These are phyloP conservation scores for Tachycineta bicolor DNA, from an alignment of 2,113 vertebrate genomes.

Conservation along the genomic window DNA sequence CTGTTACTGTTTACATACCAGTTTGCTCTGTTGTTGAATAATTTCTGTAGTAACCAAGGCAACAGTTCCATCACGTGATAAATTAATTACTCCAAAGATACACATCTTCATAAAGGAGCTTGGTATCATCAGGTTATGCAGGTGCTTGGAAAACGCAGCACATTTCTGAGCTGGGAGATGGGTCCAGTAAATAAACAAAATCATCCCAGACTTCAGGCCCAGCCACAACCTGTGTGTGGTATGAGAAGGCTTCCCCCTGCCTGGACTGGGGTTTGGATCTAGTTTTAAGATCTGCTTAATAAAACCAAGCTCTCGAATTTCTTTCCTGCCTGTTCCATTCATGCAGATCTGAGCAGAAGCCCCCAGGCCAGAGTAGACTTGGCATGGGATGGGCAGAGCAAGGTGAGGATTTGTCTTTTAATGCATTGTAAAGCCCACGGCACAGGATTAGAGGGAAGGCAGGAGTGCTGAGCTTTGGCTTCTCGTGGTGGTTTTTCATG, in stretches of 20 bases:
- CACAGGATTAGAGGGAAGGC: neutral
- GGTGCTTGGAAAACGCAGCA: neutral
- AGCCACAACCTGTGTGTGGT: neutral
- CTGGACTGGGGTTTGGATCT: neutral
- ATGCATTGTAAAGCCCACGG: neutral
- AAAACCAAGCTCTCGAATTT: neutral
- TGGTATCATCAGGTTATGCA: neutral
- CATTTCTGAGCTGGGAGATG: neutral
- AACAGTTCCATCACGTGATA: constrained; percentile 23
- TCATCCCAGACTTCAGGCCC: neutral
- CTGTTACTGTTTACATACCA: constrained; percentile 70
- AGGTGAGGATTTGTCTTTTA: neutral
- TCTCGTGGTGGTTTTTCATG: neutral
- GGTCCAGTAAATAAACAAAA: neutral
- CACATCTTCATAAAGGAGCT: constrained; percentile 13
- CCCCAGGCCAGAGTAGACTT: neutral
- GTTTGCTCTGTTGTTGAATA: constrained; percentile 61
- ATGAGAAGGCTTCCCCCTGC: neutral
- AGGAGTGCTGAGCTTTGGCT: neutral
- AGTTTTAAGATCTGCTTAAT: neutral
- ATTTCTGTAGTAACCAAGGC: constrained; percentile 47
- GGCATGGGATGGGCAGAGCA: neutral
- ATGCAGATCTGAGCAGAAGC: neutral
- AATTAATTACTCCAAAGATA: constrained; percentile 28
- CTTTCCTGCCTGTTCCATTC: neutral